A percentile compares a stretch with the other conserved stretches of the same genome.
Conservation (phyloP, 1,140 invertebrate species). For the Microvelia longipes region DNA sequence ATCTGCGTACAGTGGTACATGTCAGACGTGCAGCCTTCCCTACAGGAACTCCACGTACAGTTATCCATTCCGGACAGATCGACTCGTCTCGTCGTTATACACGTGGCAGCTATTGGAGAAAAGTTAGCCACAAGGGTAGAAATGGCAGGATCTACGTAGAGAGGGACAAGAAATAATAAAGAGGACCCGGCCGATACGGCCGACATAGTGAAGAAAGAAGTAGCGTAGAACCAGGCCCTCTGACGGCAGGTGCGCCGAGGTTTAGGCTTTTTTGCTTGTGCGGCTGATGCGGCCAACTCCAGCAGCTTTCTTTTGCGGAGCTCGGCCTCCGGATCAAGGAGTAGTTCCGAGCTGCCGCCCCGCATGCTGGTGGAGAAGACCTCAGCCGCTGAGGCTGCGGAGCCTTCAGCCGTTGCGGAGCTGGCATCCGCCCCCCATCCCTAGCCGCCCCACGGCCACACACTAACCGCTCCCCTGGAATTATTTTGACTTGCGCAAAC, state of each 20-base stretch:
- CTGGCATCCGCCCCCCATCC: slow-evolving; percentile 22
- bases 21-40: slow-evolving; percentile 76
- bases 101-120: slow-evolving; percentile 56
- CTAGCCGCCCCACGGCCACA: slow-evolving; percentile 23
- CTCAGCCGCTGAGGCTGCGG: slow-evolving; percentile 23
- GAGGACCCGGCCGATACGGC: slow-evolving; percentile 66
- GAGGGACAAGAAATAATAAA: slow-evolving; percentile 66
- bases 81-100: slow-evolving; percentile 57
- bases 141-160: slow-evolving; percentile 81
- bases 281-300: slow-evolving; percentile 34
- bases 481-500: slow-evolving; percentile 28
- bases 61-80: slow-evolving; percentile 61
- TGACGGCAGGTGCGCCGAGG: slow-evolving; percentile 51
- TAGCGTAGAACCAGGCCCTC: slow-evolving; percentile 59
- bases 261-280: slow-evolving; percentile 28
- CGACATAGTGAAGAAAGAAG: slow-evolving; percentile 56
- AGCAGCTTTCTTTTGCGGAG: slow-evolving; percentile 50
- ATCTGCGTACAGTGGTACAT: slow-evolving; percentile 72
- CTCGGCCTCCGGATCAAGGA: slow-evolving; percentile 57
- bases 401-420: slow-evolving; percentile 25
- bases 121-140: slow-evolving; percentile 73
- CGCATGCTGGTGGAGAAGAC: slow-evolving; percentile 38
- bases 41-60: slow-evolving; percentile 71
- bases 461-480: slow-evolving; percentile 26
- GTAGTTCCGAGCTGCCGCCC: slow-evolving; percentile 67